Evolutionary conservation across 2,888 invertebrate genomes (phyloP).

Genomic region (Xestoiulus laeticollis): DNA sequence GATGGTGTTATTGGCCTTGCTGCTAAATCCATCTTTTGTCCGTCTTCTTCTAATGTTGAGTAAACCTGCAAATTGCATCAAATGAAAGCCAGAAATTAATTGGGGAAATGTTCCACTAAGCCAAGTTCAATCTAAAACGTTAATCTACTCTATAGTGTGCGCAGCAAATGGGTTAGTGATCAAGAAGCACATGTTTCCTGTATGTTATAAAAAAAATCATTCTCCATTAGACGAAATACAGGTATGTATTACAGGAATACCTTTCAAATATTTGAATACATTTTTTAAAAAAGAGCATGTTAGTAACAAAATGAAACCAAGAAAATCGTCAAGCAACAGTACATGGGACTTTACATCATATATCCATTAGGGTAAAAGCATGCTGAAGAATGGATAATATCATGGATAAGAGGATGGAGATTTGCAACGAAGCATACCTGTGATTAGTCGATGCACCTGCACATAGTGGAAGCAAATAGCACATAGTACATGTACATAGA

Average conservation of each 20-base stretch:
- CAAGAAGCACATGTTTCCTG: too few species aligned
- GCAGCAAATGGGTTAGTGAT: not conserved
- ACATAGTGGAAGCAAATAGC: too few species aligned
- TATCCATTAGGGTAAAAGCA: not conserved
- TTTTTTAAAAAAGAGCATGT: not conserved
- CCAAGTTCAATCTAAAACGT: not conserved
- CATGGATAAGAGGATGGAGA: too few species aligned
- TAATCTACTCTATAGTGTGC: not conserved
- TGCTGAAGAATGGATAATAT: too few species aligned
- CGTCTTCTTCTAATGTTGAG: constrained; percentile 64
- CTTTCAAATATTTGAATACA: not conserved
- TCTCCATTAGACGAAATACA: too few species aligned
- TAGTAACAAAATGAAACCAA: not conserved
- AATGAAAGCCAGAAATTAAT: not conserved
- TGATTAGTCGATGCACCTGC: too few species aligned
- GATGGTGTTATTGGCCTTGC: constrained; percentile 55
- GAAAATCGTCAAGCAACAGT: not conserved
- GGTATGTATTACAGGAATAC: not conserved
- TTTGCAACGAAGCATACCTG: too few species aligned
- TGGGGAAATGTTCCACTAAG: not conserved
- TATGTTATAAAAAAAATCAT: too few species aligned
- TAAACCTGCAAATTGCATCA: constrained; percentile 62
- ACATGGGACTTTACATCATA: not conserved
- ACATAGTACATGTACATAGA: too few species aligned
- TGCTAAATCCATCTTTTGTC: constrained; percentile 58